Evolutionary conservation across 2,888 invertebrate genomes (phyloP).

Genomic region (Parascotia fuliginaria): DNA sequence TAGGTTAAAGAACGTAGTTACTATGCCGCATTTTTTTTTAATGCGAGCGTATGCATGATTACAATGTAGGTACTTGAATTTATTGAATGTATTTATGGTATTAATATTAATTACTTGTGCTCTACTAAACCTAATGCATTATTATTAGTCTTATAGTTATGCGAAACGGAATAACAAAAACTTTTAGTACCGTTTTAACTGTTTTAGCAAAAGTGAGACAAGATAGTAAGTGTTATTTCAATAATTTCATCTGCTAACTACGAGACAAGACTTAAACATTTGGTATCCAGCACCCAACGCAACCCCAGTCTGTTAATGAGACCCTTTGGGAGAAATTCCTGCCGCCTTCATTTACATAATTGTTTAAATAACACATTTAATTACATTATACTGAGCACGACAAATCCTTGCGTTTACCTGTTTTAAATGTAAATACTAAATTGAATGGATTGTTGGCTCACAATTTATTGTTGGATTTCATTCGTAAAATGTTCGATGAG

Average conservation of each 20-base stretch:
- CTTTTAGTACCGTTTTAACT: too few species aligned
- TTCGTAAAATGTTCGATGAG: conserved; percentile 25
- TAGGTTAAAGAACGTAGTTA: conserved; percentile 9
- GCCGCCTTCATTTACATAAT: conserved; percentile 65
- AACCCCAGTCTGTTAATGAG: conserved; percentile 60
- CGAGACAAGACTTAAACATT: not conserved
- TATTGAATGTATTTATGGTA: too few species aligned
- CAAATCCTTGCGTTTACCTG: conserved; percentile 58
- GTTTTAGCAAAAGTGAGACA: too few species aligned
- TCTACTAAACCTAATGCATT: too few species aligned
- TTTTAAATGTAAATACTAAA: conserved; percentile 50
- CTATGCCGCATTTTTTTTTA: not conserved
- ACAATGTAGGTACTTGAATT: too few species aligned
- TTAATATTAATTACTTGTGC: too few species aligned
- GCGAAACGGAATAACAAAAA: too few species aligned
- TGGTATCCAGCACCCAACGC: conserved; percentile 18
- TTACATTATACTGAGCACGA: conserved; percentile 58
- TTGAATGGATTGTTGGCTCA: conserved; percentile 39
- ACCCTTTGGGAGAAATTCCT: conserved; percentile 58
- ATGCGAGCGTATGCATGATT: not conserved
- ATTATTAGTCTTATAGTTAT: too few species aligned
- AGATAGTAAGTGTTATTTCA: too few species aligned
- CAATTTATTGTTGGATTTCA: conserved; percentile 32
- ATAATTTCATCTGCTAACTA: conserved; percentile 7
- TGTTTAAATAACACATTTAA: conserved; percentile 69